Evolutionary conservation across 2,888 invertebrate species (phyloP), one percentile per base, ranked within the genome.

Genomic region (Amphiduros pacificus): DNA sequence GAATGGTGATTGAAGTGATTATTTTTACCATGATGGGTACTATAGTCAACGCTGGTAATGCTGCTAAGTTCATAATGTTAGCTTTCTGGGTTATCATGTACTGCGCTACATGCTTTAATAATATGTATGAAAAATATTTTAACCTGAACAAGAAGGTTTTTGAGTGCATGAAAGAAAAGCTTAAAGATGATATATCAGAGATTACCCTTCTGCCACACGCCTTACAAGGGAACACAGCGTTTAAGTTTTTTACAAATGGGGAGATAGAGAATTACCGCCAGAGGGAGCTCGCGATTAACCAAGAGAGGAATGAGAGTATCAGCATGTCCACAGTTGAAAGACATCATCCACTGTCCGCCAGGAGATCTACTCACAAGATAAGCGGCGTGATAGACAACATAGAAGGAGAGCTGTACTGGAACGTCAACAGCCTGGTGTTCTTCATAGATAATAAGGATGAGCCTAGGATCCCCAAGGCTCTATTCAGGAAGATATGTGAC

Each of bases 1-100:
- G 77, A 1, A 68, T 78, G 14, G 62, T 77, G 14, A 73, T 78
- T 5, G 78, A 80, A 63, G 72, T 77, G 5, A 58, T 74, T 59
- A 74, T 76, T 20, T 75, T 77, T 55, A 77, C 77, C 0, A 71
- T 79, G 73, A 77, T 79, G 74, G 79, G 80, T 0, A 77, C 79
- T 50, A 76, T 79, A 26, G 74, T 80, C 9, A 80, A 79, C 56
- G 78, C 78, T 0, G 74, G 75, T 17, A 70, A 71, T 24, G 74
- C 76, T 2, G 71, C 76, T 4, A 71, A 76, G 49, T 79, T 79
- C 60, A 73, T 78, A 31, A 73, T 76, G n/a, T 75, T 80, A 72
- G 76, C 70, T 11, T 65, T 79, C 27, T 71, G 78, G 53, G 75
- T 77, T 6, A 64, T 77, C n/a, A 73, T 78, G 11, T 79, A 80